These are phyloP conservation scores for Cybosia mesomella DNA, from an alignment of 2,888 invertebrate genomes.

Conservation along the genomic window DNA sequence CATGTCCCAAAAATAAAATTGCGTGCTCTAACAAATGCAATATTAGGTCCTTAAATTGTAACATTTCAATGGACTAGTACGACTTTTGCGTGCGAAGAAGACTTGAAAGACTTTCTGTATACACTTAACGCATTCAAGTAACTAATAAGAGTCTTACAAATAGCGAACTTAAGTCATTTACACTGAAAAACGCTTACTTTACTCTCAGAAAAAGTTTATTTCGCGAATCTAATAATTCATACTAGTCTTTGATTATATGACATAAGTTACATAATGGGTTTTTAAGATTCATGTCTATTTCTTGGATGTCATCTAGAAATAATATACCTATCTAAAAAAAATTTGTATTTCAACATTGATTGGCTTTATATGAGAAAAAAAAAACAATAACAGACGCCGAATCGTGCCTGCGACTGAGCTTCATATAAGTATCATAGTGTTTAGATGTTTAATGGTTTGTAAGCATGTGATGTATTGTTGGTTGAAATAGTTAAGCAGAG, in stretches of 20 bases:
- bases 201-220: not conserved
- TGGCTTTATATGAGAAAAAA: not conserved
- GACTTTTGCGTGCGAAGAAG: too few relatives aligned
- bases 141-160: not conserved
- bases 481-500: not conserved
- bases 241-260: not conserved
- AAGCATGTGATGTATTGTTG: not conserved
- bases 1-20: too few relatives aligned
- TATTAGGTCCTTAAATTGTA: too few relatives aligned
- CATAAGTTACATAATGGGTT: not conserved
- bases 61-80: too few relatives aligned
- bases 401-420: not conserved
- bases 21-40: too few relatives aligned
- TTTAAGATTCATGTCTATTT: too few relatives aligned
- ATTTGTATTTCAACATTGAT: not conserved
- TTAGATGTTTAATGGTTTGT: not conserved
- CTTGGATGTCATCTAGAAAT: too few relatives aligned
- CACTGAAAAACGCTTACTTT: too few relatives aligned
- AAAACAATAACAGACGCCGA: not conserved
- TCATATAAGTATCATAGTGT: not conserved
- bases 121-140: too few relatives aligned
- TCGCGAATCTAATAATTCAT: too few relatives aligned
- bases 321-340: not conserved
- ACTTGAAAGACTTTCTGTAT: not conserved
- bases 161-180: not conserved